Evolutionary conservation across 2,113 vertebrate genomes (phyloP).

Genomic region (Pangasianodon gigas): DNA sequence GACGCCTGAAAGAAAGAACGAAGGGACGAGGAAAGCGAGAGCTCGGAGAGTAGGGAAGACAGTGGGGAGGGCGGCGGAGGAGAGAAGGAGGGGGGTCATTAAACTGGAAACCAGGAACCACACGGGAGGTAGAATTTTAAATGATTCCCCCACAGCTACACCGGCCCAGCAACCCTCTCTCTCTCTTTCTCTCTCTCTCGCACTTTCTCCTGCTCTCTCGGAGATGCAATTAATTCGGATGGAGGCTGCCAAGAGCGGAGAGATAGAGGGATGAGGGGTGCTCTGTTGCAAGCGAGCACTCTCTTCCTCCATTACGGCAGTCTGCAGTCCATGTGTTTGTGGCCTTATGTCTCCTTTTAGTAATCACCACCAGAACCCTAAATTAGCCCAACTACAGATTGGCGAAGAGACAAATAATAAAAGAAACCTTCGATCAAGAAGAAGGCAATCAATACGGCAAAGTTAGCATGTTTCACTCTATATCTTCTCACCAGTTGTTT

Average conservation of each 20-base stretch:
- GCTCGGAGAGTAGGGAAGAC: conserved; percentile 29
- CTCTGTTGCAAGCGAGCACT: conserved; percentile 53
- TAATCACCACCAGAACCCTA: conserved; percentile 39
- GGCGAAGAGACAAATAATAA: not conserved
- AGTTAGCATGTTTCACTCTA: not conserved
- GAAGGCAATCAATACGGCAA: not conserved
- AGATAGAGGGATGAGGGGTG: conserved; percentile 58
- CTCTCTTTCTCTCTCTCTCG: conserved; percentile 56
- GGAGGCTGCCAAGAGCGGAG: conserved; percentile 59
- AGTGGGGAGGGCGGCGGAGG: conserved; percentile 52
- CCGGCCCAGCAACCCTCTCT: conserved; percentile 71
- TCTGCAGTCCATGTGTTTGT: conserved; percentile 47
- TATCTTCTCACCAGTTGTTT: not conserved
- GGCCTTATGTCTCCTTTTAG: conserved; percentile 50
- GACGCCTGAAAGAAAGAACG: conserved; percentile 48
- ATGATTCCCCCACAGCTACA: conserved; percentile 77
- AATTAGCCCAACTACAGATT: conserved; percentile 31
- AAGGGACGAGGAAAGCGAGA: conserved; percentile 47
- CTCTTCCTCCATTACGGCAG: conserved; percentile 54
- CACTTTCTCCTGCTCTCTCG: conserved; percentile 52
- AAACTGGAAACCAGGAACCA: conserved; percentile 76
- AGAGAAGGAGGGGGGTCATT: conserved; percentile 67
- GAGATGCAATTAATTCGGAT: conserved; percentile 65
- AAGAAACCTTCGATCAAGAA: conserved; percentile 19
- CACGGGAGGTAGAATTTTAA: conserved; percentile 78